A percentile compares a stretch with the other conserved stretches of the same genome.
Evolutionary conservation across 2,113 vertebrate species (phyloP).

Genomic region (Cottus gobio): DNA sequence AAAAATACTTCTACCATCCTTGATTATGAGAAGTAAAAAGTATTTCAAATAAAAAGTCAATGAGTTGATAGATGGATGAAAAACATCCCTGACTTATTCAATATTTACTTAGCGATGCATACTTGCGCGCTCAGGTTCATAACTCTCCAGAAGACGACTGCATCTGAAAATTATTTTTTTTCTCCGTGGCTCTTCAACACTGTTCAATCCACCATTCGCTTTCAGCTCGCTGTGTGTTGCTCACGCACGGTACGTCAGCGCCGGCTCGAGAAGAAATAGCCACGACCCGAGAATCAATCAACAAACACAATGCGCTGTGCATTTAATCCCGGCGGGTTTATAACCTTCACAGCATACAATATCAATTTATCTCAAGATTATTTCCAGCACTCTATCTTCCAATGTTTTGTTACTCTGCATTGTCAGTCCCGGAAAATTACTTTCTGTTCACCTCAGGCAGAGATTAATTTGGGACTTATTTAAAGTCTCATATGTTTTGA

Average conservation of each 20-base stretch:
- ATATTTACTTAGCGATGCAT: not conserved
- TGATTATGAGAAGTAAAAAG: not conserved
- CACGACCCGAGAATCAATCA: conserved; percentile 65
- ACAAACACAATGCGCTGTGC: conserved; percentile 49
- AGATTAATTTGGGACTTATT: conserved; percentile 38
- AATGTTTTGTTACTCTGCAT: conserved; percentile 32
- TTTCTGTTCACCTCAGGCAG: conserved; percentile 26
- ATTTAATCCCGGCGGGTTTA: conserved; percentile 58
- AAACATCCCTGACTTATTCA: not conserved
- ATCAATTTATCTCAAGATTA: conserved; percentile 66
- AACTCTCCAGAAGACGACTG: not conserved
- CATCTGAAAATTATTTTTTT: conserved; percentile 28
- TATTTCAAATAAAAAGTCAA: not conserved
- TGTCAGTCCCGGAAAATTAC: conserved; percentile 32
- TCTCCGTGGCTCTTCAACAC: not conserved
- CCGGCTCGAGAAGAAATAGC: conserved; percentile 57
- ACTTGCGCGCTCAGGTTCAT: not conserved
- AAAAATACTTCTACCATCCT: not conserved
- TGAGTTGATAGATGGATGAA: not conserved
- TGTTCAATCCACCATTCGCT: conserved; percentile 42
- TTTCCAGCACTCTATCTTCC: conserved; percentile 55
- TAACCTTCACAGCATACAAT: conserved; percentile 63
- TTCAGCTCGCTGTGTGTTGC: conserved; percentile 18
- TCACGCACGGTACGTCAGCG: conserved; percentile 37
- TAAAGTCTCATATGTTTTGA: not conserved